Conservation (phyloP, 2,888 invertebrate species). For the Gandaritis pyraliata region DNA sequence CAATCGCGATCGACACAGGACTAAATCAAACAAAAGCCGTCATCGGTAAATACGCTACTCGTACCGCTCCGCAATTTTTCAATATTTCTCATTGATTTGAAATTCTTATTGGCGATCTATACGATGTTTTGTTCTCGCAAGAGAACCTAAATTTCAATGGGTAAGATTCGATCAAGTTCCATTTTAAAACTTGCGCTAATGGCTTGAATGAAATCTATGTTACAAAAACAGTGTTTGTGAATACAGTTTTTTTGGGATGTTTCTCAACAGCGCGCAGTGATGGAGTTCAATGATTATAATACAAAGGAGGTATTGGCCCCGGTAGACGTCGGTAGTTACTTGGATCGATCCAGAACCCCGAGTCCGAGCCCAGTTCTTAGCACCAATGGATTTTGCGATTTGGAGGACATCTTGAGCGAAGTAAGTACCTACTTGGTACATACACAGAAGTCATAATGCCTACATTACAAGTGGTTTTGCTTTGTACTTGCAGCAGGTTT, state of each 20-base stretch:
- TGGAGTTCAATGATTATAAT: constrained; percentile 79
- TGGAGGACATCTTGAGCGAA: constrained; percentile 82
- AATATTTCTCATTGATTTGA: constrained; percentile 40
- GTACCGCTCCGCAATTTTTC: constrained; percentile 41
- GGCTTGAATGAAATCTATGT: constrained; percentile 37
- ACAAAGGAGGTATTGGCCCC: constrained; percentile 75
- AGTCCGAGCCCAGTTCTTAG: constrained; percentile 73
- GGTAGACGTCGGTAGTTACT: constrained; percentile 69
- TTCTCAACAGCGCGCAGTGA: constrained; percentile 77
- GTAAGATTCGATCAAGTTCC: constrained; percentile 58
- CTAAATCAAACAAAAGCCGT: constrained; percentile 35
- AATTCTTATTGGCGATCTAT: constrained; percentile 41
- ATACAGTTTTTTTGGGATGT: constrained; percentile 59
- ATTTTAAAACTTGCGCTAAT: constrained; percentile 25
- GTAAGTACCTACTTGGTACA: constrained; percentile 56
- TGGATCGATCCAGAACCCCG: constrained; percentile 66
- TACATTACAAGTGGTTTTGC: constrained; percentile 17
- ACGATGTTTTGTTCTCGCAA: constrained; percentile 79
- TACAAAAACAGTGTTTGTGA: constrained; percentile 56
- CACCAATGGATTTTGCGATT: constrained; percentile 73
- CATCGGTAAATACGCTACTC: constrained; percentile 54
- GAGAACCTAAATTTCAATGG: constrained; percentile 81
- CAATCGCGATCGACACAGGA: too few species aligned
- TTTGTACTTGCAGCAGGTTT: constrained; percentile 20
- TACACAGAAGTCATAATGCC: too few species aligned